Evolutionary conservation across 1,140 invertebrate genomes (phyloP).

Genomic region (Drosophila quadrilineata): DNA sequence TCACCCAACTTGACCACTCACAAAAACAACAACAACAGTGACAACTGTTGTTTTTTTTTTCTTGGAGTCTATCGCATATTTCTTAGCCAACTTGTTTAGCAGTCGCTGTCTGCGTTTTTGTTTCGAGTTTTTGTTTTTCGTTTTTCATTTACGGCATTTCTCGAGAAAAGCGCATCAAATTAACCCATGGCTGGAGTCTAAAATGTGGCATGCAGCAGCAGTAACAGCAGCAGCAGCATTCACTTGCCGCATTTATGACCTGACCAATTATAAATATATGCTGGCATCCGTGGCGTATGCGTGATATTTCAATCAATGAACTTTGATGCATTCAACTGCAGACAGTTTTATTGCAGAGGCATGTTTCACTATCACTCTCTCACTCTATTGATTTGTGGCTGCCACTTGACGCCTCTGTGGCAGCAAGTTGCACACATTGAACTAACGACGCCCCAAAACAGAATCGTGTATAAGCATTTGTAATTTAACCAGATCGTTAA

Average conservation of each 20-base stretch:
- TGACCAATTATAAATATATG: constrained; percentile 31
- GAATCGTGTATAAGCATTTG: constrained; percentile 21
- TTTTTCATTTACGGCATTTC: constrained; percentile 16
- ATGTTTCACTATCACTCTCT: no score
- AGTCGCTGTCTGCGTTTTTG: no score
- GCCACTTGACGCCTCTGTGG: constrained; percentile 24
- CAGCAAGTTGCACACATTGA: constrained; percentile 6
- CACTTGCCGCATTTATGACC: background rate
- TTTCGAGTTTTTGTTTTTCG: no score
- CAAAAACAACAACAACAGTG: constrained; percentile 34
- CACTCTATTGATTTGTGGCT: constrained; percentile 23
- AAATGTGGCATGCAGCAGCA: constrained; percentile 1
- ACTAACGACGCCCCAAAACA: constrained; percentile 16
- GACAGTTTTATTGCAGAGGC: constrained; percentile 31
- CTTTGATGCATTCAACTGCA: background rate
- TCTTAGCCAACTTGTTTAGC: background rate
- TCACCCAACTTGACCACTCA: constrained; percentile 25
- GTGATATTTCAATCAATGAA: constrained; percentile 20
- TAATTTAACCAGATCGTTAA: constrained; percentile 12
- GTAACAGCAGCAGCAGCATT: constrained; percentile 4
- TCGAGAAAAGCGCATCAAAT: constrained; percentile 17
- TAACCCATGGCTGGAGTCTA: background rate
- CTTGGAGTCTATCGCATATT: constrained; percentile 33
- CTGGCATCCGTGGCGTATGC: constrained; percentile 27
- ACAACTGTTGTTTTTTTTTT: no score